These are phyloP conservation scores for Camelus dromedarius DNA, from an alignment of 2,113 vertebrate species.

Conservation along the genomic window DNA sequence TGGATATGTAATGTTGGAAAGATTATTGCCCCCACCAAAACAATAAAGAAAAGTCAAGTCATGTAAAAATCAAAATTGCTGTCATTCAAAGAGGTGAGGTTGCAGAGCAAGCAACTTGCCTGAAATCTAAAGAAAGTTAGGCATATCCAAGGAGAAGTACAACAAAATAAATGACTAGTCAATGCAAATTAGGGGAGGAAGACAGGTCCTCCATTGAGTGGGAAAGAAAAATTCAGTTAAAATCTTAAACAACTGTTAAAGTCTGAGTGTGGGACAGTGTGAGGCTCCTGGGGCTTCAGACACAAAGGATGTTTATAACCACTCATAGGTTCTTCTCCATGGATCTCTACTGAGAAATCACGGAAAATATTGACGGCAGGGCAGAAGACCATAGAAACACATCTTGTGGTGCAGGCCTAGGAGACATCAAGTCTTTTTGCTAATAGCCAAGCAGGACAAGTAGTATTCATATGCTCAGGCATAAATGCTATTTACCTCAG, in stretches of 20 bases:
- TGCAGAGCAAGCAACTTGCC: neutral
- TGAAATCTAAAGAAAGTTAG: neutral
- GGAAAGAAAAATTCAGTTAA: neutral
- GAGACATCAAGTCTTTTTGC: neutral
- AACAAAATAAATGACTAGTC: neutral
- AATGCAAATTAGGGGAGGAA: neutral
- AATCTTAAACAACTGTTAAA: neutral
- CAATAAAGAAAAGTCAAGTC: neutral
- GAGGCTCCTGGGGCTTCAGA: neutral
- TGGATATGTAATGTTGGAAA: neutral
- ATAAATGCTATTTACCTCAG: neutral
- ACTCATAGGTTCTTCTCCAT: neutral
- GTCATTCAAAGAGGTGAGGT: neutral
- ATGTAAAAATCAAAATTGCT: neutral
- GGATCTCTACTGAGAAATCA: neutral
- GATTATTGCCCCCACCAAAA: neutral
- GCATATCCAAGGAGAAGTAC: neutral
- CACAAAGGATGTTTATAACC: neutral
- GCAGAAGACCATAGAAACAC: neutral
- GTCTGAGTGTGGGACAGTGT: neutral
- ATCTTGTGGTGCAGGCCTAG: neutral
- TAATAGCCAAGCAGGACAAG: neutral
- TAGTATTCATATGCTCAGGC: neutral
- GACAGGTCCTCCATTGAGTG: neutral
- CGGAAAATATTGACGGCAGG: neutral